Conservation (phyloP, 2,797 vertebrate species). For the Nannoperca obscura region DNA sequence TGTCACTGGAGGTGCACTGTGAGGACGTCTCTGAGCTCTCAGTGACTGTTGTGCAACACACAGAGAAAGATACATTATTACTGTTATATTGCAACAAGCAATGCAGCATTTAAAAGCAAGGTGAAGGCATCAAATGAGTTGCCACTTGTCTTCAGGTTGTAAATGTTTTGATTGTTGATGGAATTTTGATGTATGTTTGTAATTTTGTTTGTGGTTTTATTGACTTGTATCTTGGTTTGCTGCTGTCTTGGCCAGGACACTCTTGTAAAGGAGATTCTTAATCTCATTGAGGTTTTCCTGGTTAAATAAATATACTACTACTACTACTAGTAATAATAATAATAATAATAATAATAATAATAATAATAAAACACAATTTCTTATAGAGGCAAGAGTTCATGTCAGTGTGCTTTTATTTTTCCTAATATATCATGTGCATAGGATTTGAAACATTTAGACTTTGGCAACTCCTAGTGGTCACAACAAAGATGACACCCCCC, state of each 20-base stretch:
- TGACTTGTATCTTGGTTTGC: too few relatives aligned
- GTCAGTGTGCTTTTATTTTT: background rate
- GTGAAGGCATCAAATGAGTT: too few relatives aligned
- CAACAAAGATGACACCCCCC: conserved; percentile 14
- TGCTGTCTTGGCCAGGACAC: too few relatives aligned
- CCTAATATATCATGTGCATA: background rate
- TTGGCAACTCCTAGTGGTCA: conserved; percentile 52
- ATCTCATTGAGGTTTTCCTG: too few relatives aligned
- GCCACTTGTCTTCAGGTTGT: too few relatives aligned
- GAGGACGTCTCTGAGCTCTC: conserved; percentile 86
- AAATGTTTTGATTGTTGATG: too few relatives aligned
- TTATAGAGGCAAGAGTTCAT: background rate
- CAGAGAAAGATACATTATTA: background rate
- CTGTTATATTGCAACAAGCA: background rate
- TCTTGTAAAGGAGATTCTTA: too few relatives aligned
- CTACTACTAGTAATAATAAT: too few relatives aligned
- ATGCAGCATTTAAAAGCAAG: background rate
- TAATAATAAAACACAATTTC: background rate
- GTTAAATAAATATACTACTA: too few relatives aligned
- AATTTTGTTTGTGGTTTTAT: too few relatives aligned
- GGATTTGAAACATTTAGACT: background rate
- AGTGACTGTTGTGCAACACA: conserved; percentile 71
- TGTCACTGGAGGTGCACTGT: conserved; percentile 84
- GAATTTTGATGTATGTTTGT: too few relatives aligned
- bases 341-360: too few relatives aligned